These are phyloP conservation scores for Crocodylus rhombifer DNA, from an alignment of 2,797 vertebrate genomes.

Conservation along the genomic window DNA sequence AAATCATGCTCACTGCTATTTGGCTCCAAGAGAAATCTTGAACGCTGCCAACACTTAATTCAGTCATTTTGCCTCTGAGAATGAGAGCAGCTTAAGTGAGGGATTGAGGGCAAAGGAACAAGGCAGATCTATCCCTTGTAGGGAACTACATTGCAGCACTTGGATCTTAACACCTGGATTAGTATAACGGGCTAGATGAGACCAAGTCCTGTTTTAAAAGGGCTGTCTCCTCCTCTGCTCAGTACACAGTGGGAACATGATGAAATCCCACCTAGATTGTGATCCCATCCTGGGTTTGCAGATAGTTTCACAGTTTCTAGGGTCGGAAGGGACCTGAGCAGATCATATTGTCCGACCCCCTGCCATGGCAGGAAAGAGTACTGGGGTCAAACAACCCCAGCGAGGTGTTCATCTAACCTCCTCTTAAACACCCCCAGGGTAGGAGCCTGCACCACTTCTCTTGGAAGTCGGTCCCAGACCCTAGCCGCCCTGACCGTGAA, in stretches of 20 bases:
- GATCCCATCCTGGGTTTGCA: too few relatives aligned
- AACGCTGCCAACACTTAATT: slow-evolving; percentile 17
- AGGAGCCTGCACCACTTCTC: too few relatives aligned
- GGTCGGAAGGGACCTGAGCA: too few relatives aligned
- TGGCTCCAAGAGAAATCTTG: background rate
- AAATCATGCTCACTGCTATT: background rate
- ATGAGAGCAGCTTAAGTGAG: background rate
- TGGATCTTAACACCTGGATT: background rate
- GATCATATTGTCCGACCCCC: too few relatives aligned
- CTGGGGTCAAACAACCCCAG: too few relatives aligned
- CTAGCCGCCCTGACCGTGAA: too few relatives aligned
- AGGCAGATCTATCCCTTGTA: accelerated
- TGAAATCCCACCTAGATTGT: background rate
- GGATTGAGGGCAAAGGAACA: background rate
- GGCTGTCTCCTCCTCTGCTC: accelerated
- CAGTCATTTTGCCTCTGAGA: background rate
- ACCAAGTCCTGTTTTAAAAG: accelerated
- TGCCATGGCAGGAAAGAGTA: too few relatives aligned
- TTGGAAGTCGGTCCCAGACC: too few relatives aligned
- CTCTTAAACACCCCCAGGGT: too few relatives aligned
- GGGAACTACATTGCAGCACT: background rate
- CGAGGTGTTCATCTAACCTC: too few relatives aligned
- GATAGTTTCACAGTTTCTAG: too few relatives aligned
- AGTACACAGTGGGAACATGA: background rate
- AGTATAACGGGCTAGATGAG: background rate